phyloP scores from a whole-genome alignment of 2,888 invertebrate genomes.

The Zaprionus lineosus region DNA sequence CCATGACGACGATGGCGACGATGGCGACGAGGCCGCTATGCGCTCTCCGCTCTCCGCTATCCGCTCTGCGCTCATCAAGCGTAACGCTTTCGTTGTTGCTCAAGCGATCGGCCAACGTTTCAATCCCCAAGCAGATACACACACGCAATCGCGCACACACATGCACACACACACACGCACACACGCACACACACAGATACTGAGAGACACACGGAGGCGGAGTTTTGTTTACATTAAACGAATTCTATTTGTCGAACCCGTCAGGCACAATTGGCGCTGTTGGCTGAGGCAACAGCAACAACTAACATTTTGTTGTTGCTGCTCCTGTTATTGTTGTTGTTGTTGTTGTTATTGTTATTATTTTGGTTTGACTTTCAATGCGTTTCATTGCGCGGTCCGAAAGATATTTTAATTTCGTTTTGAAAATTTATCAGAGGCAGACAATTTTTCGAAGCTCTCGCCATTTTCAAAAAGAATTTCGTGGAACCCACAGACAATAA shows the following conservation, averaged over 20 bases:
- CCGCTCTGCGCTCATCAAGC: conserved; percentile 17
- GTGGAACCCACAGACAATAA: conserved; percentile 54
- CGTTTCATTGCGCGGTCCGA: conserved; percentile 53
- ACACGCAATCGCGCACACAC: conserved; percentile 5
- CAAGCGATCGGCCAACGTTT: conserved; percentile 60
- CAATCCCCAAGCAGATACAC: conserved; percentile 58
- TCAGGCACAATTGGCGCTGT: conserved; percentile 68
- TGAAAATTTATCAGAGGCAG: conserved; percentile 40
- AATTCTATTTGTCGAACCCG: conserved; percentile 77
- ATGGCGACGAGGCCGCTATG: conserved; percentile 53
- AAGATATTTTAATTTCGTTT: conserved; percentile 79
- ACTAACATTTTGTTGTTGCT: conserved; percentile 22
- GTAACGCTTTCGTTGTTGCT: conserved; percentile 33
- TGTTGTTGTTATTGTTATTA: conserved; percentile 10
- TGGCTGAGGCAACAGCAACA: conserved; percentile 24
- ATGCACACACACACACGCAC: conserved; percentile 26
- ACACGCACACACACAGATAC: conserved; percentile 34
- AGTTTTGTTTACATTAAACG: conserved; percentile 81
- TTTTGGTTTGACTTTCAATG: conserved; percentile 49
- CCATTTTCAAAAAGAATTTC: conserved; percentile 63
- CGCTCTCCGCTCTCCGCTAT: conserved; percentile 19
- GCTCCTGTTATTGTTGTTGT: conserved; percentile 16
- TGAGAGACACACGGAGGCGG: conserved; percentile 73
- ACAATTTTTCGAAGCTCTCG: conserved; percentile 58
- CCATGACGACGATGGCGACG: conserved; percentile 50